A percentile compares a stretch with the other conserved stretches of the same genome.
phyloP scores from a whole-genome alignment of 2,888 invertebrate genomes.

The Pseudococcus viburni region DNA sequence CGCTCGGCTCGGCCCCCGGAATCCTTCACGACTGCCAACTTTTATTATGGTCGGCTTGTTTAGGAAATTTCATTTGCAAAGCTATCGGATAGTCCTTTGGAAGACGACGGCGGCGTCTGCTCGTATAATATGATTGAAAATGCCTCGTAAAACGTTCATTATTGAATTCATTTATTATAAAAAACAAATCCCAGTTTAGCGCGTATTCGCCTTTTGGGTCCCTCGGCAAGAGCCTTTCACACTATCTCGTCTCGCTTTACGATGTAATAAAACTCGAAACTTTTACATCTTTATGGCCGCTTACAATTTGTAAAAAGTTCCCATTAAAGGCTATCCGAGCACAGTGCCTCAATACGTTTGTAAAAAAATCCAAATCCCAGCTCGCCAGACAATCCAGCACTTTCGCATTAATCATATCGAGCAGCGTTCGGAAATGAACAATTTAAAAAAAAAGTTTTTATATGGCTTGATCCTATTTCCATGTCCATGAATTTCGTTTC shows the following conservation, averaged over 20 bases:
- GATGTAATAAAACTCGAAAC: conserved; percentile 32
- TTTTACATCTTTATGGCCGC: conserved; percentile 38
- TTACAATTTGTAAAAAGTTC: conserved; percentile 38
- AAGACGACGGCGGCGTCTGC: conserved; percentile 24
- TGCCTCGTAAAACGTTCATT: conserved; percentile 50
- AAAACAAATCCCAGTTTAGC: conserved; percentile 45
- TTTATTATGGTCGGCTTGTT: conserved; percentile 39
- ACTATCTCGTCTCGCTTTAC: conserved; percentile 30
- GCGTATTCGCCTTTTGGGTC: not conserved
- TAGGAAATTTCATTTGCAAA: conserved; percentile 36
- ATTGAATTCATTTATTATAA: conserved; percentile 39
- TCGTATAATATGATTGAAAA: conserved; percentile 49
- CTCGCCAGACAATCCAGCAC: not conserved
- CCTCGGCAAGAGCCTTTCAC: not conserved
- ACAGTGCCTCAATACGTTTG: not conserved
- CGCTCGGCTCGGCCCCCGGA: conserved; percentile 6
- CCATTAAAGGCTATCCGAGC: not conserved
- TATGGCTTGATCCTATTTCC: not conserved
- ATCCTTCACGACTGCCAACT: conserved; percentile 27
- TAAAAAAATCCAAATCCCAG: not conserved
- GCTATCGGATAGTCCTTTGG: conserved; percentile 6
- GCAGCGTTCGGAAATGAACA: not conserved
- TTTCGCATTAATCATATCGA: conserved; percentile 5
- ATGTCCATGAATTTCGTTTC: not conserved
- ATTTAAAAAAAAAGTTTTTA: not conserved